phyloP scores from a whole-genome alignment of 2,888 invertebrate species.

The Macroteleia sp. region DNA sequence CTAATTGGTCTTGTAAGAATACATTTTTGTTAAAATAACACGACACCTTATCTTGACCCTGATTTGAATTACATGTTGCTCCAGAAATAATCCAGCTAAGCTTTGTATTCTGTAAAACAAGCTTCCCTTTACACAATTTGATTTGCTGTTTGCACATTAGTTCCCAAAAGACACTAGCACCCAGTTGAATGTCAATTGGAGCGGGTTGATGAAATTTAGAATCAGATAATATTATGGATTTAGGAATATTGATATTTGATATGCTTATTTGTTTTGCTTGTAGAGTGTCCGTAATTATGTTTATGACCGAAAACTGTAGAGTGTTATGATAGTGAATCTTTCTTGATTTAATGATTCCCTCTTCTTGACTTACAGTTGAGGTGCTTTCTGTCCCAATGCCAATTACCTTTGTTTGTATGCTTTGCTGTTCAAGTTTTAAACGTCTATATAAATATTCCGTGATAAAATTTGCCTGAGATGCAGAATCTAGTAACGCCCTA shows the following conservation, averaged over 20 bases:
- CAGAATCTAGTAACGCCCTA: neutral
- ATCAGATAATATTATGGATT: conserved; percentile 11
- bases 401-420: neutral
- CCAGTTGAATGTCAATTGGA: conserved; percentile 28
- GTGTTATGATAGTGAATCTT: neutral
- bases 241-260: neutral
- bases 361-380: neutral
- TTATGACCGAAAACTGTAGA: neutral
- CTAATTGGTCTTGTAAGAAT: conserved; percentile 8
- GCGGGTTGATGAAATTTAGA: conserved; percentile 35
- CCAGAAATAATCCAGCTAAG: conserved; percentile 12
- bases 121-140: neutral
- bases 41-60: neutral
- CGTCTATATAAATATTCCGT: neutral
- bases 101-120: conserved; percentile 6
- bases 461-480: neutral
- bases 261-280: neutral
- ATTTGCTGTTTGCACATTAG: conserved; percentile 5
- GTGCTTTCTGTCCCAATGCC: neutral
- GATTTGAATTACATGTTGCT: neutral
- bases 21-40: conserved; percentile 8
- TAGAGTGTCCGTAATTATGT: neutral
- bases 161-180: conserved; percentile 25
- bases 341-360: neutral
- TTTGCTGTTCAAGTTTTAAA: neutral